phyloP scores from a whole-genome alignment of 2,888 invertebrate species.

The Paralinhomoeus sp. region DNA sequence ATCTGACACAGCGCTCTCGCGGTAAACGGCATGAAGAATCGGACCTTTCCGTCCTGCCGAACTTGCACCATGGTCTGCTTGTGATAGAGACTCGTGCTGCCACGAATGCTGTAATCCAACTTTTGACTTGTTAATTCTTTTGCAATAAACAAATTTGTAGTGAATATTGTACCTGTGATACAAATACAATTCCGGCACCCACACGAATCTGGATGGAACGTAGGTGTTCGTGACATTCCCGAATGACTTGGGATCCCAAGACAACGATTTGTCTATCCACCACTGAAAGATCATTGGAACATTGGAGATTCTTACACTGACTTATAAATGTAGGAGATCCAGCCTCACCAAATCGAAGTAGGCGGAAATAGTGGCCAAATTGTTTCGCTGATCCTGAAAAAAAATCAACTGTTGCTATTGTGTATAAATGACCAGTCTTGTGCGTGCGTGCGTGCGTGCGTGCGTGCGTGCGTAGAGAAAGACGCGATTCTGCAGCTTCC shows the following conservation, averaged over 20 bases:
- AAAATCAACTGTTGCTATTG: too few species aligned
- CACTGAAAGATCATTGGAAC: too few species aligned
- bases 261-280: conserved; percentile 8
- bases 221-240: conserved; percentile 14
- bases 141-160: not conserved
- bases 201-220: conserved; percentile 19
- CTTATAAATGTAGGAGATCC: too few species aligned
- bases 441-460: too few species aligned
- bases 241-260: conserved; percentile 16
- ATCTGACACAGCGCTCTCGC: conserved; percentile 22
- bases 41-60: conserved; percentile 10
- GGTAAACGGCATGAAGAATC: conserved; percentile 22
- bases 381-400: conserved; percentile 22
- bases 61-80: not conserved
- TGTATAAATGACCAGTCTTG: too few species aligned
- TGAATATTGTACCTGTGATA: conserved; percentile 13
- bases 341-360: conserved; percentile 18
- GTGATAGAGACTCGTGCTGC: not conserved
- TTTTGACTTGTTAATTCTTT: too few species aligned
- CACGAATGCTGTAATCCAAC: too few species aligned
- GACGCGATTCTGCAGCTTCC: too few species aligned
- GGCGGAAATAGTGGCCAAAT: conserved; percentile 22
- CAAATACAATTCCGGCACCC: conserved; percentile 24
- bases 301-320: too few species aligned
- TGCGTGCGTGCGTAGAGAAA: too few species aligned